Base-by-base conservation (phyloP, 2,113 vertebrate species). In the Philantomba maxwellii region DNA sequence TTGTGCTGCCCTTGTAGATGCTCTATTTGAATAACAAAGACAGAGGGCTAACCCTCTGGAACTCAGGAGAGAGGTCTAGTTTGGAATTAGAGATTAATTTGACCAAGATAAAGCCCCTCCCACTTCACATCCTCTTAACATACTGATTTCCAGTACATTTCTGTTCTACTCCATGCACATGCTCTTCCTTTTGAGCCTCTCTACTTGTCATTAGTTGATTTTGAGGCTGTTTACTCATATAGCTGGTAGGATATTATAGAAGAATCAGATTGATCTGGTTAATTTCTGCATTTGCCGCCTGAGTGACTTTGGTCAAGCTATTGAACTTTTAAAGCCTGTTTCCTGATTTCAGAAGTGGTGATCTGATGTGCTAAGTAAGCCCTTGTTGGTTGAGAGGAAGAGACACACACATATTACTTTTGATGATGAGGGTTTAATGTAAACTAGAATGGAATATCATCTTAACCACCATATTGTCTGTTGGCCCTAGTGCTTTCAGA, bases 131-230 rank as follows among this genome's bases (percentile, higher is more conserved):
- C 9, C 62, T n/a, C 36, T 62, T 57, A 60, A 12, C 43, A 26
- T 51, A 91, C 30, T 88, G 86, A 85, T 47, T 98, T 95, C 26
- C n/a, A 94, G 62, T 87, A 92, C 62, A 87, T 89, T 89, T 92
- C 45, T 87, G 0, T 87, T 95, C 53, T 87, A 17, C 13, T 75
- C 36, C 80, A 6, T 94, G 66, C 33, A 7, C 60, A 88, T 70
- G 49, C 21, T 73, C 33, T 96, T 94, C 66, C 30, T 66, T 89
- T 92, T 95, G 77, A 92, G 45, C 5, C 26, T 64, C n/a, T 86
- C 11, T 90, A 60, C 51, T 87, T 96, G 16, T 75, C 53, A 36
- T 60, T 39, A 87, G 45, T 88, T 87, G 26, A 83, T 89, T 86
- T 93, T 87, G 60, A 89, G 51, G 73, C 73, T 55, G 82, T 81